A percentile compares a stretch with the other conserved stretches of the same genome.
Evolutionary conservation across 2,888 invertebrate species (phyloP).

Genomic region (Leucoma salicis): DNA sequence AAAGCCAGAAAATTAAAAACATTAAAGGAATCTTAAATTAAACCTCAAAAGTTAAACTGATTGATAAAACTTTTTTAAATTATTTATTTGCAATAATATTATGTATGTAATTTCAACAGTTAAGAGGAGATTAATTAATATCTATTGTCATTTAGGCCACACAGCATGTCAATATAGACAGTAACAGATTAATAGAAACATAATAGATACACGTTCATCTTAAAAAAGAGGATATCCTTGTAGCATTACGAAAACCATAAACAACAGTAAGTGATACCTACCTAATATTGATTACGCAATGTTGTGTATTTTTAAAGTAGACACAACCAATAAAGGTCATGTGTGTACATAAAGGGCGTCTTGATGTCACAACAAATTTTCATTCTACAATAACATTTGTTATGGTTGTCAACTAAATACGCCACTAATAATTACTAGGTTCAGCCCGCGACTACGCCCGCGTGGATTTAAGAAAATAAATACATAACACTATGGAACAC

Average conservation of each 20-base stretch:
- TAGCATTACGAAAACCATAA: background rate
- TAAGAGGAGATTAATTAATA: no score
- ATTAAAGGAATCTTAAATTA: no score
- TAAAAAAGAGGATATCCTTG: background rate
- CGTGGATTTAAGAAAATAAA: no score
- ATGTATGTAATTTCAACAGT: no score
- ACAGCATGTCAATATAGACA: no score
- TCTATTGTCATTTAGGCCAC: no score
- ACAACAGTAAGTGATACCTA: slow-evolving; percentile 3
- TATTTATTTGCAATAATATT: no score
- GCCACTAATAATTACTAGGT: slow-evolving; percentile 52
- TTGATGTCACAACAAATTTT: background rate
- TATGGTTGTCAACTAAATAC: slow-evolving; percentile 19
- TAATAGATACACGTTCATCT: background rate
- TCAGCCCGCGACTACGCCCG: no score
- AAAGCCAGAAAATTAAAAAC: no score
- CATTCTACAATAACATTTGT: slow-evolving; percentile 10
- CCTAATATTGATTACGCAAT: slow-evolving; percentile 3
- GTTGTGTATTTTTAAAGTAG: slow-evolving; percentile 23
- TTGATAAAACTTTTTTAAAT: no score
- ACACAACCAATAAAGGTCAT: slow-evolving; percentile 22
- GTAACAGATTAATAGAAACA: background rate
- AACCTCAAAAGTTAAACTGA: no score
- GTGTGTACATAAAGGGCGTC: slow-evolving; percentile 10
- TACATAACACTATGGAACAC: no score